Evolutionary conservation across 2,797 vertebrate genomes (phyloP).

Genomic region (Astyanax mexicanus): DNA sequence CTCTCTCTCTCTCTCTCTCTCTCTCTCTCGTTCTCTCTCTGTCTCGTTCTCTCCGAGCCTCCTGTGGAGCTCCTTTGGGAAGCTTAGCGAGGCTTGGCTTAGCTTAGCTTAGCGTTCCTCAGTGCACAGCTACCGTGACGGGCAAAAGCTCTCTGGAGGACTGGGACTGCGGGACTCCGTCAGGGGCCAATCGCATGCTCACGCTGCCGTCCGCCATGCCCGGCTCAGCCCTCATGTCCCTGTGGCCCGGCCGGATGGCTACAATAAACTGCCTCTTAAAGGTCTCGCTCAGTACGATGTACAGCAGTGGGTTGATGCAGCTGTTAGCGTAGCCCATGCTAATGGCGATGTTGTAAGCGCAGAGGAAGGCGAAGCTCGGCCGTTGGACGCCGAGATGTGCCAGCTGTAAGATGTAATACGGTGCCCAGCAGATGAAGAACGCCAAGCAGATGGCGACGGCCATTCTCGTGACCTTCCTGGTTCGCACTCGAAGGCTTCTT

Average conservation of each 20-base stretch:
- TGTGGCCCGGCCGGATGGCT: conserved; percentile 73
- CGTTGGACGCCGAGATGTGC: conserved; percentile 81
- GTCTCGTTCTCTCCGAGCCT: too few relatives aligned
- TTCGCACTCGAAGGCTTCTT: conserved; percentile 78
- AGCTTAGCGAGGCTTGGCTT: neutral
- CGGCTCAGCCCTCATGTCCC: conserved; percentile 72
- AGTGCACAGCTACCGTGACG: conserved; percentile 72
- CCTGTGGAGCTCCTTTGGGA: neutral
- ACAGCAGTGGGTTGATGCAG: conserved; percentile 89
- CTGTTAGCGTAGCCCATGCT: conserved; percentile 89
- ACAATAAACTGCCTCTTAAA: conserved; percentile 84
- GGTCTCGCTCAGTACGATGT: conserved; percentile 83
- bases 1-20: too few relatives aligned
- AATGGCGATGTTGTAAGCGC: conserved; percentile 86
- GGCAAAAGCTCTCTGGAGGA: conserved; percentile 73
- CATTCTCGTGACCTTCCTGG: conserved; percentile 85
- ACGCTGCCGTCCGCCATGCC: conserved; percentile 75
- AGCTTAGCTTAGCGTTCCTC: conserved; percentile 41
- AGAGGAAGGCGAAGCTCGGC: conserved; percentile 82
- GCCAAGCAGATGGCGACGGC: conserved; percentile 87
- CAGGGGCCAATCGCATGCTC: conserved; percentile 75
- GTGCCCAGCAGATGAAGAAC: conserved; percentile 88
- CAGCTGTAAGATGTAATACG: conserved; percentile 87
- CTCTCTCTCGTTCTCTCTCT: too few relatives aligned
- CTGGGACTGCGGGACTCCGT: conserved; percentile 72